Base-by-base conservation (phyloP, 2,888 invertebrate species). In the Cryptus viduatorius region DNA sequence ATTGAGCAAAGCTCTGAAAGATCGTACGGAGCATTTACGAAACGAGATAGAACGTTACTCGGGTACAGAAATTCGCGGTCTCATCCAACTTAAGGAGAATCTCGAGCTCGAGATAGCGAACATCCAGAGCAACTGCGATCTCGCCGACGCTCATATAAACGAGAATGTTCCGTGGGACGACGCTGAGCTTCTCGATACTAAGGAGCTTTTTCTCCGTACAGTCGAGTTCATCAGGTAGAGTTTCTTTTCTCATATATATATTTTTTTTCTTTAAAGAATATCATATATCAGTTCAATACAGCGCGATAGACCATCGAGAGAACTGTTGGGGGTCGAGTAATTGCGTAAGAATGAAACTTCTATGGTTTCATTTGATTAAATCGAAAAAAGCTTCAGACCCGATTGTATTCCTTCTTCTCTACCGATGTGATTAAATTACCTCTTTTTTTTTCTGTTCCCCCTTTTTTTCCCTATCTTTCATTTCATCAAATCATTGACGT, bases 111-210 rank as follows among this genome's bases (percentile, higher is more conserved):
- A 99, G 94, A 97, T 99, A 92, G 96, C 97, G 88, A 99, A 99
- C 94, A 98, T 99, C 91, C 96, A 97, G 92, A 98, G 98, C 93
- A 99, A 99, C 94, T 99, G 99, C 94, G 99, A 99, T 94, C 95
- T 98, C 92, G 98, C 98, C 71, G 99, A 99, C 94, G 98, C 98
- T 94, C 97, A 98, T 93, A 98, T 98, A 95, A 97, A 96, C 91
- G 97, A 98, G 89, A 97, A 96, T 86, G 97, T 98, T 56, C 97
- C 98, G 90, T 98, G 98, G 97, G 98, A 98, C 90, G 98, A 98
- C 90, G 97, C 97, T 86, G 98, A 98, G 93, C 95, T 98, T 87
- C 98, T 98, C 95, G 98, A 98, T 92, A 97, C 98, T 81, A 99
- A 99, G 94, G 98, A 98, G 94, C 98, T 98, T 87, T 99, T 99